phyloP scores from a whole-genome alignment of 2,888 invertebrate species.

The Bombylius discolor region DNA sequence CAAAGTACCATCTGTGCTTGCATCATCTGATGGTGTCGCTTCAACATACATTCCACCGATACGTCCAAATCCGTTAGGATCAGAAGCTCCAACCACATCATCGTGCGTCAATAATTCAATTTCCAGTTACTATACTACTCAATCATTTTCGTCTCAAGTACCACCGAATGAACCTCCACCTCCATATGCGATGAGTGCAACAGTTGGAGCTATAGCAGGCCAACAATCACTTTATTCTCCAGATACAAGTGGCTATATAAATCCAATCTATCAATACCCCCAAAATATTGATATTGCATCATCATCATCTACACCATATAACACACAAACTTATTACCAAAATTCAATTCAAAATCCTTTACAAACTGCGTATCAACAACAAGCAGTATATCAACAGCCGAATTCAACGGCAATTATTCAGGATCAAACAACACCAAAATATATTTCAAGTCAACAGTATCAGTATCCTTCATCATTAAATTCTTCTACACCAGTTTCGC shows the following conservation, averaged over 20 bases:
- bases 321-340: neutral
- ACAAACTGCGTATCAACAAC: neutral
- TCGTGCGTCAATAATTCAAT: conserved; percentile 3
- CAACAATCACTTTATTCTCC: conserved; percentile 20
- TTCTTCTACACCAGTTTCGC: neutral
- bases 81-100: conserved; percentile 41
- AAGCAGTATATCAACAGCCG: neutral
- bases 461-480: too few species aligned
- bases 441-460: too few species aligned
- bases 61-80: conserved; percentile 59
- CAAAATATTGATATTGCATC: conserved; percentile 7
- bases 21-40: conserved; percentile 21
- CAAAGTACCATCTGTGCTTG: conserved; percentile 29
- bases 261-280: conserved; percentile 32
- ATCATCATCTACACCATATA: neutral
- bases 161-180: conserved; percentile 32
- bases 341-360: neutral
- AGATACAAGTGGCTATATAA: conserved; percentile 28
- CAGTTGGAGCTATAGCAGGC: conserved; percentile 19
- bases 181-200: conserved; percentile 22
- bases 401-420: neutral
- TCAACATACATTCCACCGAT: conserved; percentile 43
- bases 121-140: neutral
- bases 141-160: neutral
- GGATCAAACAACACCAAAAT: neutral